Conservation (phyloP, 92 coral and sea anemone genomes). For the Micromussa lordhowensis region DNA sequence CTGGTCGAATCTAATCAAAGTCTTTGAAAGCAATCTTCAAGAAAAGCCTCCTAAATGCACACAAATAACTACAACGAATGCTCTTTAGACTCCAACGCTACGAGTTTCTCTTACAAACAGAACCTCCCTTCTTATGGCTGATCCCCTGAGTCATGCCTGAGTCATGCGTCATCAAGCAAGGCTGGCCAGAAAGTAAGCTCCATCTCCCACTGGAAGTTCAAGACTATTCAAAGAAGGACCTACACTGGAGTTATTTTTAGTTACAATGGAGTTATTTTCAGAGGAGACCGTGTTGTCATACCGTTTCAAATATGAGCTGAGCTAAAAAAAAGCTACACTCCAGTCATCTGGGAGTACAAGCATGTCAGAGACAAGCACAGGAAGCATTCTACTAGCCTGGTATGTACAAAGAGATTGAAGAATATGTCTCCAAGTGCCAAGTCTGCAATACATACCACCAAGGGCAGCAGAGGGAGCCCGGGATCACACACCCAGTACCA, state of each 20-base stretch:
- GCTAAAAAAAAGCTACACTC: constrained; percentile 12
- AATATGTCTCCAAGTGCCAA: constrained; percentile 5
- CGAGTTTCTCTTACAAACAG: constrained; percentile 29
- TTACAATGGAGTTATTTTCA: constrained; percentile 44
- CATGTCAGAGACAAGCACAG: constrained; percentile 9
- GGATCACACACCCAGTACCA: constrained; percentile 32
- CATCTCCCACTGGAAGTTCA: constrained; percentile 15
- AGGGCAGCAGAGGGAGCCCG: constrained; percentile 32
- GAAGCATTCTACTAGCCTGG: constrained; percentile 23
- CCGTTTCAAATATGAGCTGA: constrained; percentile 21
- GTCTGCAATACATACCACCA: constrained; percentile 31
- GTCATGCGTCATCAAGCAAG: constrained; percentile 5
- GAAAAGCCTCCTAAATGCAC: constrained; percentile 49
- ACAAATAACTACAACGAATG: constrained; percentile 58
- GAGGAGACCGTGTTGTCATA: constrained; percentile 41
- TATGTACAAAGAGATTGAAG: constrained; percentile 13
- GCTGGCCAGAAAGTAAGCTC: constrained; percentile 20
- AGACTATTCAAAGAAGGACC: constrained; percentile 44
- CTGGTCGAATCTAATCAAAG: constrained; percentile 66
- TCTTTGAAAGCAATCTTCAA: constrained; percentile 46
- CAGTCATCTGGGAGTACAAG: constrained; percentile 9
- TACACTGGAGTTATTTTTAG: constrained; percentile 35
- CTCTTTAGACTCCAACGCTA: constrained; percentile 48
- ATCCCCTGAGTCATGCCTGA: constrained; percentile 13
- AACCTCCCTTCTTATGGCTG: constrained; percentile 20